These are phyloP conservation scores for Alloplasta piceator DNA, from an alignment of 2,888 invertebrate genomes.

Conservation along the genomic window DNA sequence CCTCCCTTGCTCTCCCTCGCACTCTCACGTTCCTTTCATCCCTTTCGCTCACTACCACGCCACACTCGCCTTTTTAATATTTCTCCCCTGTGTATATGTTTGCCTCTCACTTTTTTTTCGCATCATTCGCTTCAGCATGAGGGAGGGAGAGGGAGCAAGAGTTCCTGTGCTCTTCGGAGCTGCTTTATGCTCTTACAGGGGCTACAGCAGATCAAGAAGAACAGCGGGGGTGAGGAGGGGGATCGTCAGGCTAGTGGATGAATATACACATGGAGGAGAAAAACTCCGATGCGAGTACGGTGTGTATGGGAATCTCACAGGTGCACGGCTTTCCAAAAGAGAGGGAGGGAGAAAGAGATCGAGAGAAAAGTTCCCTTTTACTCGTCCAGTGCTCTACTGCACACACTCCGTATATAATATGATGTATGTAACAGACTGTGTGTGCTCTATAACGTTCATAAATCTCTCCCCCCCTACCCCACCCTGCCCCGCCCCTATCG, in stretches of 20 bases:
- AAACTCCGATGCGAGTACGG: slow-evolving; percentile 70
- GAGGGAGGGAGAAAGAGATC: slow-evolving; percentile 51
- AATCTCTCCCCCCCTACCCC: slow-evolving; percentile 45
- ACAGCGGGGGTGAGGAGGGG: slow-evolving; percentile 48
- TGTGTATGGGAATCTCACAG: slow-evolving; percentile 82
- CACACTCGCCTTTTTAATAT: slow-evolving; percentile 41
- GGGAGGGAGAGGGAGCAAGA: no score
- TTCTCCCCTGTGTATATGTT: slow-evolving; percentile 40
- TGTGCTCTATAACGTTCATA: slow-evolving; percentile 55
- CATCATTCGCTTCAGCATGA: not conserved
- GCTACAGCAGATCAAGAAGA: slow-evolving; percentile 60
- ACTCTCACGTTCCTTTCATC: slow-evolving; percentile 25
- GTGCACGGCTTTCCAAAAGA: slow-evolving; percentile 79
- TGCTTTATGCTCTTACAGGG: slow-evolving; percentile 51
- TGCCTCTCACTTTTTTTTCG: slow-evolving; percentile 40
- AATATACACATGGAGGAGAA: slow-evolving; percentile 61
- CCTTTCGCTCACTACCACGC: not conserved
- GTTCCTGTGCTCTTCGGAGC: not conserved
- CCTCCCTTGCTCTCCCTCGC: slow-evolving; percentile 39
- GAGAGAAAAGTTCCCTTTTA: slow-evolving; percentile 66
- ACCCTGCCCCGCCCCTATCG: slow-evolving; percentile 17
- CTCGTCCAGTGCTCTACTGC: slow-evolving; percentile 49
- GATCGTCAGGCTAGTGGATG: slow-evolving; percentile 74
- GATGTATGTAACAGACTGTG: slow-evolving; percentile 61
- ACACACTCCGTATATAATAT: slow-evolving; percentile 42